Percentiles rank a stretch among this genome's conserved stretches.
Conservation (phyloP, 2,888 invertebrate species). For the Drosophila multiciliata region DNA sequence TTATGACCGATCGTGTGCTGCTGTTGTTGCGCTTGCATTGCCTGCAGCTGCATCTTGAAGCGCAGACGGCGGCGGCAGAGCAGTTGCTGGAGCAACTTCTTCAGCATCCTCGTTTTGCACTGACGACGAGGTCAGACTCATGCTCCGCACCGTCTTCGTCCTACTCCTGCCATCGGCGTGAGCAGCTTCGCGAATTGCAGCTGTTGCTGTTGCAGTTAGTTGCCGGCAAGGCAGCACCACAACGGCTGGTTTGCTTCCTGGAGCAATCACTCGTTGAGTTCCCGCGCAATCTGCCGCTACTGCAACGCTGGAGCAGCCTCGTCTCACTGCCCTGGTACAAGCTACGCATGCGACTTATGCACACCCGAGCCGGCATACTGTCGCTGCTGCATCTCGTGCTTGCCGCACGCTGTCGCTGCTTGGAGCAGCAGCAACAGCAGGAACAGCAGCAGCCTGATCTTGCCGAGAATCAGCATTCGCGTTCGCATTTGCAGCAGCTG, state of each 20-base stretch:
- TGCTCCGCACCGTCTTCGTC: not conserved
- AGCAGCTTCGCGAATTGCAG: constrained; percentile 85
- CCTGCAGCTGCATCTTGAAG: constrained; percentile 65
- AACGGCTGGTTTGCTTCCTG: constrained; percentile 72
- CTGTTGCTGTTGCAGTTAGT: constrained; percentile 70
- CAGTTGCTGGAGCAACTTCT: constrained; percentile 48
- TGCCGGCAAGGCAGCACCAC: constrained; percentile 3
- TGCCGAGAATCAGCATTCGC: not conserved
- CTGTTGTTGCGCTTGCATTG: constrained; percentile 72
- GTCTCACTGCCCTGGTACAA: constrained; percentile 86
- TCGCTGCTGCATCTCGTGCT: constrained; percentile 85
- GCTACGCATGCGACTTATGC: constrained; percentile 84
- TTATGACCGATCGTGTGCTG: constrained; percentile 75
- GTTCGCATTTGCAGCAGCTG: constrained; percentile 38
- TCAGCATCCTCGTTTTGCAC: constrained; percentile 32
- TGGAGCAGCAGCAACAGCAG: not conserved
- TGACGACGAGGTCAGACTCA: not conserved
- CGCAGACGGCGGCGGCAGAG: constrained; percentile 64
- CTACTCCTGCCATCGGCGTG: constrained; percentile 74
- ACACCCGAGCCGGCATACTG: constrained; percentile 85
- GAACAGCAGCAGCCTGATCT: not conserved
- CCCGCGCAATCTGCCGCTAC: constrained; percentile 87
- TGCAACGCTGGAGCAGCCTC: constrained; percentile 85
- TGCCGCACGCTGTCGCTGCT: constrained; percentile 81
- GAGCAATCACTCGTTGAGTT: constrained; percentile 85